Conservation (phyloP, 2,888 invertebrate species). For the Lasioglossum oenotherae region DNA sequence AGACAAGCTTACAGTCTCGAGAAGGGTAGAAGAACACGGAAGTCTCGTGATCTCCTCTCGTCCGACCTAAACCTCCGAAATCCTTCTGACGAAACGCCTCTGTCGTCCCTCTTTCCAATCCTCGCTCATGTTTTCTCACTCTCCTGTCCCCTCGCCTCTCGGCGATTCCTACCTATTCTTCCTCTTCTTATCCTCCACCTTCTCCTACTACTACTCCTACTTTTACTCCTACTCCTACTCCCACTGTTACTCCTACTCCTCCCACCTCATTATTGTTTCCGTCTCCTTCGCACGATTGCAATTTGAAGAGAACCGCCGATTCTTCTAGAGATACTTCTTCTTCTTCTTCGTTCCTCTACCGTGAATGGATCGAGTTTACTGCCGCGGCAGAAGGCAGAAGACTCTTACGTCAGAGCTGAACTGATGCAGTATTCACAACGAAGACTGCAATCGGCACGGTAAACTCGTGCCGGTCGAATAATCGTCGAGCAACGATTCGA, state of each 20-base stretch:
- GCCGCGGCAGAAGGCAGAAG: conserved; percentile 39
- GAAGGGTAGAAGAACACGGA: conserved; percentile 63
- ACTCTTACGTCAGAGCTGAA: conserved; percentile 52
- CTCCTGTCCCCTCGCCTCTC: conserved; percentile 41
- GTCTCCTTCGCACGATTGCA: conserved; percentile 61
- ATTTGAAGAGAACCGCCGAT: conserved; percentile 52
- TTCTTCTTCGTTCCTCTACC: neutral
- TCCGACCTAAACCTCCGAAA: conserved; percentile 67
- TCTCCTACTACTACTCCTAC: neutral
- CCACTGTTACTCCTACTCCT: neutral
- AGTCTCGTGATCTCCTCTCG: conserved; percentile 68
- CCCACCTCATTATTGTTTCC: conserved; percentile 42
- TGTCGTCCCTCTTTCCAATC: conserved; percentile 59
- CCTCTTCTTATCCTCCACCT: conserved; percentile 16
- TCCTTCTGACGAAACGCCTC: conserved; percentile 69
- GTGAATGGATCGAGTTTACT: conserved; percentile 45
- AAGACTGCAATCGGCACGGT: conserved; percentile 20
- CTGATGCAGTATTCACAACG: conserved; percentile 58
- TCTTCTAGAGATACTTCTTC: neutral
- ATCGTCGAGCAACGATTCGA: conserved; percentile 33
- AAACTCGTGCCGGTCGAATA: conserved; percentile 33
- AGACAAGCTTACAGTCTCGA: conserved; percentile 64
- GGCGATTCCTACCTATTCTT: neutral
- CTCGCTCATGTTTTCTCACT: conserved; percentile 63
- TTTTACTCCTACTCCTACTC: neutral